Evolutionary conservation across 2,797 vertebrate genomes (phyloP).

Genomic region (Acomys russatus): DNA sequence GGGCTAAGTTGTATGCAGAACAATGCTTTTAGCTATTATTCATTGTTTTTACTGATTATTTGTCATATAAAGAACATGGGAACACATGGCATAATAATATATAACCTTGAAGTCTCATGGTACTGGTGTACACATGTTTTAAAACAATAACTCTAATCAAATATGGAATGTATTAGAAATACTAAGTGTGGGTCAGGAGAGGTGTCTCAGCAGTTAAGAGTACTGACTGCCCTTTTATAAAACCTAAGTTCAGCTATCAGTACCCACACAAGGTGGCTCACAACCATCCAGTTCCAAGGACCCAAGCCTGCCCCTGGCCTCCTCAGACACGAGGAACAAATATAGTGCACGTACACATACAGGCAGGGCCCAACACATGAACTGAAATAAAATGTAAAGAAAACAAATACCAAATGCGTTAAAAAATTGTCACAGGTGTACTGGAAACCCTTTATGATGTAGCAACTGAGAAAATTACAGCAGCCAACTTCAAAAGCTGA

Average conservation of each 20-base stretch:
- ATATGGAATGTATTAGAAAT: background rate
- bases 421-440: background rate
- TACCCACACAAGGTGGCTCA: background rate
- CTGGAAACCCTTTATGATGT: background rate
- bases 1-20: background rate
- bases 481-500: background rate
- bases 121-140: background rate
- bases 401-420: background rate
- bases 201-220: background rate
- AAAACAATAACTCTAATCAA: background rate
- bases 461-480: background rate
- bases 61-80: background rate
- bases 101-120: background rate
- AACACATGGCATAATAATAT: background rate
- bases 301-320: background rate
- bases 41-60: background rate
- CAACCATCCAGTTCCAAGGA: background rate
- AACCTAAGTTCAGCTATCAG: background rate
- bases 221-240: background rate
- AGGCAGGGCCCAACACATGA: background rate
- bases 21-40: conserved; percentile 38
- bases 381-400: background rate
- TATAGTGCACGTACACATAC: background rate
- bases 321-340: background rate
- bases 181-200: background rate